Percentiles rank a stretch among this genome's conserved stretches.
Conservation (phyloP, 2,797 vertebrate genomes). For the Nyctibius grandis region DNA sequence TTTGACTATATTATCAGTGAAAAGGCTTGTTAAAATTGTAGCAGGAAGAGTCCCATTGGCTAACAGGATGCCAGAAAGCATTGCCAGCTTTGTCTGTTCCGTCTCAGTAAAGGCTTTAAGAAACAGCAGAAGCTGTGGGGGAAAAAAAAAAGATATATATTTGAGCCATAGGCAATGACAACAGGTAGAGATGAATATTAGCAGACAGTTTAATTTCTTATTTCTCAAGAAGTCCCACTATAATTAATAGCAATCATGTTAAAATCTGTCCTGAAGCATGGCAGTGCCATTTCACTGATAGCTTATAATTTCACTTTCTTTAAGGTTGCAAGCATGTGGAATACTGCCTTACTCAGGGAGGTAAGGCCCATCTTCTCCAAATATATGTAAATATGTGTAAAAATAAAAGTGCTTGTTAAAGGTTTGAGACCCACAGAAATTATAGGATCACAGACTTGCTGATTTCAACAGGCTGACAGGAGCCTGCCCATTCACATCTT, state of each 20-base stretch:
- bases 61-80: slow-evolving; percentile 87
- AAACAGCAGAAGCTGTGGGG: slow-evolving; percentile 86
- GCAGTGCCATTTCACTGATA: not conserved
- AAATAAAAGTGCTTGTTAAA: not conserved
- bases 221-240: not conserved
- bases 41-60: slow-evolving; percentile 83
- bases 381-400: accelerated
- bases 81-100: slow-evolving; percentile 88
- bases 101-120: slow-evolving; percentile 91
- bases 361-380: not conserved
- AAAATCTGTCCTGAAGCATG: not conserved
- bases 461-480: not conserved
- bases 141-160: not conserved
- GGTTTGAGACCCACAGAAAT: not conserved
- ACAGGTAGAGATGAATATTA: not conserved
- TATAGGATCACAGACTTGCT: not conserved
- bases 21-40: slow-evolving; percentile 88
- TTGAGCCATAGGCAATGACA: not conserved
- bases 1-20: slow-evolving; percentile 90
- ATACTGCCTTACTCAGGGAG: not conserved
- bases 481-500: not conserved
- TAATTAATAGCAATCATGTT: not conserved
- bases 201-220: not conserved
- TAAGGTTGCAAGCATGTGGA: not conserved
- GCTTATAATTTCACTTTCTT: not conserved